Evolutionary conservation across 1,140 invertebrate genomes (phyloP), one percentile per base, ranked within the genome.

Genomic region (Sarcophaga bullata): DNA sequence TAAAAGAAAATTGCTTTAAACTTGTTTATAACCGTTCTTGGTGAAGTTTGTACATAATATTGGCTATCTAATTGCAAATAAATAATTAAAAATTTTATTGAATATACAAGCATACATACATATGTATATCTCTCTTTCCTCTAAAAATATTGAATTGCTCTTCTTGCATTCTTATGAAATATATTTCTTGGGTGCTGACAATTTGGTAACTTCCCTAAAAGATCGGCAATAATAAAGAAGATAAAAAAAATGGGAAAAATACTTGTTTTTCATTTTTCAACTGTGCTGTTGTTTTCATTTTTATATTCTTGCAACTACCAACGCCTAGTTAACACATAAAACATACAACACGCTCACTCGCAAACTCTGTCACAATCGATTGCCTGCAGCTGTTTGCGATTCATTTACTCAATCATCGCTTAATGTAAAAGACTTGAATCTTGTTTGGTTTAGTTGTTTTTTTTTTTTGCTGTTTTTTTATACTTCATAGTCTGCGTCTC

Each of bases 371-470:
- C 75, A 78, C 75, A 78, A 78, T 17, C 75, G 52, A 78, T 78
- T 78, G 75, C 75, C 75, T 50, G 75, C 75, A 78, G 75, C 75
- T 78, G 75, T 78, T 78, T 78, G 75, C 75, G 75, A 78, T 78
- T 78, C 75, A 78, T 78, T 78, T 78, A 78, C 75, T 78, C 75
- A 78, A 78, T 78, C 75, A 78, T 19, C 75, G 75, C n/a, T 50
- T 52, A 68, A 25, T 78, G 75, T 78, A 68, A 68, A 68, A 68
- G 62, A 25, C 62, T 68, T 68, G 62, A 7, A 68, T 68, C 62
- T 19, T 68, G 62, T 68, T 68, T 37, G 25, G 25, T 37, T 5
- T 58, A 15, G 54, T 68, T 68, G 15, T 68, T 68, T 8, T 68
- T 19, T 8, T 1, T 1, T 1, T 7, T 9, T 68, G 19, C 25